phyloP scores from a whole-genome alignment of 2,888 invertebrate species.

The Hypomecis punctinalis region DNA sequence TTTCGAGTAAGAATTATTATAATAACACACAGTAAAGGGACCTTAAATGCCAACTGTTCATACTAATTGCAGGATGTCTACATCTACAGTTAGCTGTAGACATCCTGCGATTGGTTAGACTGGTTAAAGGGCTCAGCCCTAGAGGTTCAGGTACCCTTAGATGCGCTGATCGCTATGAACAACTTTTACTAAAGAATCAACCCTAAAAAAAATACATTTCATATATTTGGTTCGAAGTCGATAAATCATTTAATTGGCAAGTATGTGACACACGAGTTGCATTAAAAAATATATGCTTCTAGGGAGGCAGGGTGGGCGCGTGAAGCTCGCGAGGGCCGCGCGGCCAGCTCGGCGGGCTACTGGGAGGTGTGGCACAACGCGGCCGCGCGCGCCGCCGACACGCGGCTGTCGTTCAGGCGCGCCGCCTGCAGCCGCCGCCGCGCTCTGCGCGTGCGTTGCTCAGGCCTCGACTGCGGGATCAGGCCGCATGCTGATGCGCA shows the following conservation, averaged over 20 bases:
- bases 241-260: no score
- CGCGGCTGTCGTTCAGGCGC: slow-evolving; percentile 87
- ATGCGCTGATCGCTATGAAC: no score
- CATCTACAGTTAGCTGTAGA: no score
- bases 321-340: slow-evolving; percentile 75
- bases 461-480: slow-evolving; percentile 89
- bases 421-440: slow-evolving; percentile 86
- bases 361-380: slow-evolving; percentile 86
- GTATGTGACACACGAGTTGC: no score
- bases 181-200: no score
- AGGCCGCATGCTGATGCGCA: slow-evolving; percentile 87
- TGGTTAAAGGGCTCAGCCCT: no score
- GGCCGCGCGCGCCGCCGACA: slow-evolving; percentile 81
- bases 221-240: no score
- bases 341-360: slow-evolving; percentile 73
- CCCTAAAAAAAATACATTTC: no score
- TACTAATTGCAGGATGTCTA: no score
- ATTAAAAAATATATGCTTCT: slow-evolving; percentile 25
- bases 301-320: slow-evolving; percentile 75
- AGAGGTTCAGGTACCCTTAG: no score
- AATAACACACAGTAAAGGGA: no score
- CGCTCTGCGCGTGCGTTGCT: slow-evolving; percentile 88
- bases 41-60: background rate
- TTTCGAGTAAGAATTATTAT: slow-evolving; percentile 85
- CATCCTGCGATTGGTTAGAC: no score